These are phyloP conservation scores for Ramphastos sulfuratus DNA, from an alignment of 2,113 vertebrate genomes.

Conservation along the genomic window DNA sequence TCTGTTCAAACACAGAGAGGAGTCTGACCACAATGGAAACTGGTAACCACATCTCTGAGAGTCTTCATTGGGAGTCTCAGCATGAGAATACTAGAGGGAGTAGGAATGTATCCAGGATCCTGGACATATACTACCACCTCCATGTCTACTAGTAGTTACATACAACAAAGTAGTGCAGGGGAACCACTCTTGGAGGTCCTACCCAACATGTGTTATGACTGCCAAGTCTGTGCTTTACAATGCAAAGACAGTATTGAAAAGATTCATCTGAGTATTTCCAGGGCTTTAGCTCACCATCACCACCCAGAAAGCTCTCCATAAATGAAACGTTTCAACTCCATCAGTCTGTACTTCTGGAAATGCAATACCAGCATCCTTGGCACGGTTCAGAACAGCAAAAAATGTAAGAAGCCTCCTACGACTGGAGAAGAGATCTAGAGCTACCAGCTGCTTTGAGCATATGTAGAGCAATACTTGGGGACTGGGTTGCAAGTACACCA, in stretches of 20 bases:
- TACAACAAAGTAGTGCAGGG: background rate
- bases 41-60: background rate
- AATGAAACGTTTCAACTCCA: background rate
- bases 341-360: conserved; percentile 10
- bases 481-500: conserved; percentile 1
- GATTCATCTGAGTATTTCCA: background rate
- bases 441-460: conserved; percentile 39
- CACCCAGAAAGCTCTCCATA: background rate
- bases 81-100: background rate
- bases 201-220: accelerated
- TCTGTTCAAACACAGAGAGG: background rate
- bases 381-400: background rate
- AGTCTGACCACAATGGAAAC: background rate
- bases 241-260: background rate
- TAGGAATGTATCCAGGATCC: background rate
- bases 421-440: background rate
- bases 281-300: background rate
- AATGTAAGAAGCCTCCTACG: conserved; percentile 31
- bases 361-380: background rate
- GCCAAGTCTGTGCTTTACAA: background rate
- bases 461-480: conserved; percentile 20
- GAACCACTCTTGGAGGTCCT: background rate
- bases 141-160: background rate
- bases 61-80: background rate
- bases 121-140: background rate